Percentiles rank a stretch among this genome's conserved stretches.
These are phyloP conservation scores for Diplodus sargus DNA, from an alignment of 2,797 vertebrate genomes.

Conservation along the genomic window DNA sequence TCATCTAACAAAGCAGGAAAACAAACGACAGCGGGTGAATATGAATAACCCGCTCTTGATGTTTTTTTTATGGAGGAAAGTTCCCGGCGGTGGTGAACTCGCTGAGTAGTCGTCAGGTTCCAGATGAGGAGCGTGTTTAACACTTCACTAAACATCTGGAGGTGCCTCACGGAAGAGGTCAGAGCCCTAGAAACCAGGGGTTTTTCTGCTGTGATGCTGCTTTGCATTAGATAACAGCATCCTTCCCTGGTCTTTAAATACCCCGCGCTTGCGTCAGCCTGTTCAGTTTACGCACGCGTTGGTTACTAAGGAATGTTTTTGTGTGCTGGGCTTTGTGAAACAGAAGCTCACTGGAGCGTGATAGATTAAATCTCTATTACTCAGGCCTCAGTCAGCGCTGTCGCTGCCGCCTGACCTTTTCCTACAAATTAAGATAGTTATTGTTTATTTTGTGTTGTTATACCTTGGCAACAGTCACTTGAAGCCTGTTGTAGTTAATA, in stretches of 20 bases:
- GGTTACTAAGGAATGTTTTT: slow-evolving; percentile 37
- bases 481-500: too few species aligned
- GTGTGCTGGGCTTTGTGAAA: slow-evolving; percentile 13
- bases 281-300: not conserved
- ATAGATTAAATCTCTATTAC: slow-evolving; percentile 27
- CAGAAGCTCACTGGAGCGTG: not conserved
- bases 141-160: not conserved
- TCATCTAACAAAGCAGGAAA: slow-evolving; percentile 35
- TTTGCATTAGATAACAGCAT: slow-evolving; percentile 13
- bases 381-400: slow-evolving; percentile 15
- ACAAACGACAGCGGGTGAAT: slow-evolving; percentile 17
- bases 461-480: slow-evolving; percentile 5
- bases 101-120: slow-evolving; percentile 6
- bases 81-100: slow-evolving; percentile 2
- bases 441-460: slow-evolving; percentile 17
- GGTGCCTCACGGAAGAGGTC: not conserved
- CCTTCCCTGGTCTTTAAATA: slow-evolving; percentile 29
- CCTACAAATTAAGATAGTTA: not conserved
- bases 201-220: slow-evolving; percentile 10
- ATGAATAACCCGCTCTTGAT: not conserved
- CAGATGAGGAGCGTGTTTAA: slow-evolving; percentile 12
- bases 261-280: not conserved
- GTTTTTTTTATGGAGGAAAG: slow-evolving; percentile 28
- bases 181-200: slow-evolving; percentile 23
- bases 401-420: slow-evolving; percentile 24